Evolutionary conservation across 2,888 invertebrate species (phyloP), one percentile per base, ranked within the genome.

Genomic region (Gibbula magus): DNA sequence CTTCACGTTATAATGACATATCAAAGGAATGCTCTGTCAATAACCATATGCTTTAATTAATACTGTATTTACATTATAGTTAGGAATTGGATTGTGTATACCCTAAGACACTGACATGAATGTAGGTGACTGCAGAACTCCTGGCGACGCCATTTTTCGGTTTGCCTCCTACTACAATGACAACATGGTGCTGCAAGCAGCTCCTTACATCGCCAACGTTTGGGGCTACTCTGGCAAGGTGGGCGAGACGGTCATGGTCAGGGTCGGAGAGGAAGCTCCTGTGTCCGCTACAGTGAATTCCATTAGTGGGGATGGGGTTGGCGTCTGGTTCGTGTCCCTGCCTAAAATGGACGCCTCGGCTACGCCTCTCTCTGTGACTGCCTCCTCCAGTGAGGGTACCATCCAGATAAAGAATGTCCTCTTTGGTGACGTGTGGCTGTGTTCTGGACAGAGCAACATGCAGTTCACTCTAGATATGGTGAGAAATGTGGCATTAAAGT

Each of bases 361-460:
- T 18, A 86, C 86, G 8, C 89, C 90, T 0, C 83, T 77, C 20
- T 80, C 76, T 3, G 78, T 91, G 18, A 80, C 76, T 5, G 90
- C 86, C 22, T 52, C 74, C 7, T 79, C 85, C 8, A 79, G 61
- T 7, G 78, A 76, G 1, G 80, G 77, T 39, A 79, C 85, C 4
- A 75, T 81, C 32, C 73, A 61, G 16, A 35, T 92, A 3, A 79
- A 61, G 2, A 87, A 91, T 81, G 89, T 92, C 5, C 81, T 91
- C 77, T 92, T 92, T 85, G 92, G 92, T 0, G 92, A 92, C 83
- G 90, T 92, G 18, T 92, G 91, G 92, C 35, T 92, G 8, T 92
- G 92, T 81, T 91, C 91, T 20, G 92, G 92, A 25, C 91, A 92
- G 83, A 90, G 91, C 82, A 91, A 91, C 81, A 91, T 91, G 91